Evolutionary conservation across 2,797 vertebrate genomes (phyloP).

Genomic region (Hybognathus amarus): DNA sequence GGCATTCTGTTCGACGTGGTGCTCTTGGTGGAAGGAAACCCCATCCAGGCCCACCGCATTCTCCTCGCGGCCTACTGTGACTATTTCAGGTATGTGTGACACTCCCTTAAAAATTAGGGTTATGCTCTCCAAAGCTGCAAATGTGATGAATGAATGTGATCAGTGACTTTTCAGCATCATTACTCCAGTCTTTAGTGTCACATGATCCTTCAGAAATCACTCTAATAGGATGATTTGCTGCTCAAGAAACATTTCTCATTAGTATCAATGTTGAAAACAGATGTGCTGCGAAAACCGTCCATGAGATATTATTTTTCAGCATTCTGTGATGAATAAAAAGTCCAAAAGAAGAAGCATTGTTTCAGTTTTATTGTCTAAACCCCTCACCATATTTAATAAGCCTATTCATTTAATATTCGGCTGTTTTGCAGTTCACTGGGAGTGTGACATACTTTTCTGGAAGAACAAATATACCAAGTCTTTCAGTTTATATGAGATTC

Average conservation of each 20-base stretch:
- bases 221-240: background rate
- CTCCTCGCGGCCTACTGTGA: conserved; percentile 94
- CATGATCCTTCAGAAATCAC: background rate
- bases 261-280: background rate
- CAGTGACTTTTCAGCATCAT: background rate
- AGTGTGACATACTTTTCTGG: background rate
- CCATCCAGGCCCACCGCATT: conserved; percentile 91
- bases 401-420: background rate
- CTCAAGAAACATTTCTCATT: background rate
- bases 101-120: too few relatives aligned
- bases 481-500: too few relatives aligned
- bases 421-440: too few relatives aligned
- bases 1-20: conserved; percentile 92
- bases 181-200: background rate
- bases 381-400: background rate
- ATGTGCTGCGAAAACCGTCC: background rate
- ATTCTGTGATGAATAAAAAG: background rate
- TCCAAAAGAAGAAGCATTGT: background rate
- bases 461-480: too few relatives aligned
- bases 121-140: background rate
- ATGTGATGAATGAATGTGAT: background rate
- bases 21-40: conserved; percentile 88
- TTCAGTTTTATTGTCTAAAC: too few relatives aligned
- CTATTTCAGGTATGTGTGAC: conserved; percentile 89
- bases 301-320: too few relatives aligned